These are phyloP conservation scores for Eulemur rufifrons DNA, from an alignment of 2,113 vertebrate genomes.

Conservation along the genomic window DNA sequence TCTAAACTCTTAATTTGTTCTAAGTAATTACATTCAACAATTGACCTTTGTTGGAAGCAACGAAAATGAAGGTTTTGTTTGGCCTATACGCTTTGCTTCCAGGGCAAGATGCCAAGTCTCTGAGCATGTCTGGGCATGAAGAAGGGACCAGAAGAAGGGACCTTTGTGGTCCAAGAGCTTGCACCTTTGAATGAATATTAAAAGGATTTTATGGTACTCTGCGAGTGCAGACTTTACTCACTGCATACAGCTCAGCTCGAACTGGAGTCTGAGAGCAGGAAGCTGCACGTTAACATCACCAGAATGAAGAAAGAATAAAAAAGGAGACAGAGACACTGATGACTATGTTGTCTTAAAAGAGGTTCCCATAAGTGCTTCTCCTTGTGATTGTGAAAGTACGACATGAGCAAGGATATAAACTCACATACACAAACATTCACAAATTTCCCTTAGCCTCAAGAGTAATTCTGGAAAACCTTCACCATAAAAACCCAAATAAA, in stretches of 20 bases:
- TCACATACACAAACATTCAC: background rate
- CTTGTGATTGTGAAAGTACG: background rate
- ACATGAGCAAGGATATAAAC: background rate
- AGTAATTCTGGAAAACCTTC: background rate
- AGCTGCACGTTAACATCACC: background rate
- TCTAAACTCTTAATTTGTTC: constrained; percentile 77
- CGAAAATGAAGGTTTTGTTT: constrained; percentile 81
- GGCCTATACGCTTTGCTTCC: constrained; percentile 75
- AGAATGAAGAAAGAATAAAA: background rate
- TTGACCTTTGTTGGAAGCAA: constrained; percentile 72
- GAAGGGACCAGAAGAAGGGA: constrained; percentile 80
- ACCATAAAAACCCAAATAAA: background rate
- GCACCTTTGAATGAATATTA: constrained; percentile 79
- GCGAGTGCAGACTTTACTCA: constrained; percentile 73
- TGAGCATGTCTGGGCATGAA: constrained; percentile 80
- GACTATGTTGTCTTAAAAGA: background rate
- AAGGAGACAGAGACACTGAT: background rate
- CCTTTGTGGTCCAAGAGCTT: constrained; percentile 74
- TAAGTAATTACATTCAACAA: constrained; percentile 78
- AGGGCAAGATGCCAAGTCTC: constrained; percentile 71
- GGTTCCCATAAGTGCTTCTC: background rate
- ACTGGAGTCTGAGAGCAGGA: background rate
- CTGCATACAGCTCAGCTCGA: background rate
- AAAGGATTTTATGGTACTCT: constrained; percentile 75
- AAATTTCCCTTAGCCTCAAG: background rate